Conservation (phyloP, 2,797 vertebrate genomes). For the Graptemys geographica region DNA sequence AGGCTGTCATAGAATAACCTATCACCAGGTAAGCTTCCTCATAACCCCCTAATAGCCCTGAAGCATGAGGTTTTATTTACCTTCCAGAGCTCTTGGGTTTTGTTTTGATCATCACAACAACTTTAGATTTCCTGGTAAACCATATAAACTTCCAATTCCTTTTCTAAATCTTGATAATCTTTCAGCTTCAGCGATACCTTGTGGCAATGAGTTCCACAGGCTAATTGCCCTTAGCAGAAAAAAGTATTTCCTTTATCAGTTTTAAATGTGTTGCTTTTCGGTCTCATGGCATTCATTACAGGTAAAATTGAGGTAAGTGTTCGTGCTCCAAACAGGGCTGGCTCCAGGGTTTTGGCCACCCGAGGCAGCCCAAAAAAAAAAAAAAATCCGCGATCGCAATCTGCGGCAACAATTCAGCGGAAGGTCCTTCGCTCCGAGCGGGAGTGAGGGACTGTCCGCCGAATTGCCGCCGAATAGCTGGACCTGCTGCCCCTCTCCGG, state of each 20-base stretch:
- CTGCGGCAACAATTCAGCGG: too few species aligned
- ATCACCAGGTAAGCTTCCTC: not conserved
- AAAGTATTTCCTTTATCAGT: not conserved
- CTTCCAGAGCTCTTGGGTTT: not conserved
- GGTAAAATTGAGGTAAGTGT: not conserved
- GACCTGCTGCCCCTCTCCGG: too few species aligned
- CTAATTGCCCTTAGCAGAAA: not conserved
- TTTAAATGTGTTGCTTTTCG: not conserved
- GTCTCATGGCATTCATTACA: not conserved
- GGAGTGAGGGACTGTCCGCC: too few species aligned
- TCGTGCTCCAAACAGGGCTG: not conserved
- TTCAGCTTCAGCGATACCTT: not conserved
- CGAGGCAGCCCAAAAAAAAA: too few species aligned
- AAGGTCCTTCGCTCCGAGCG: too few species aligned
- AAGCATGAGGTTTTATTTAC: not conserved
- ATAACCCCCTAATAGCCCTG: not conserved
- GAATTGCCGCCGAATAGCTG: too few species aligned
- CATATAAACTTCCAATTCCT: not conserved
- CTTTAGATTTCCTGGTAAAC: not conserved
- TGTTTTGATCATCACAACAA: not conserved
- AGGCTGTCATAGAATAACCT: not conserved
- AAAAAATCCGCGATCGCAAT: too few species aligned
- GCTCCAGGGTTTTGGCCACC: too few species aligned
- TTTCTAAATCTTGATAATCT: not conserved
- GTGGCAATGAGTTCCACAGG: not conserved